Percentiles rank a stretch among this genome's conserved stretches.
Evolutionary conservation across 2,797 vertebrate genomes (phyloP).

Genomic region (Chiroxiphia lanceolata): DNA sequence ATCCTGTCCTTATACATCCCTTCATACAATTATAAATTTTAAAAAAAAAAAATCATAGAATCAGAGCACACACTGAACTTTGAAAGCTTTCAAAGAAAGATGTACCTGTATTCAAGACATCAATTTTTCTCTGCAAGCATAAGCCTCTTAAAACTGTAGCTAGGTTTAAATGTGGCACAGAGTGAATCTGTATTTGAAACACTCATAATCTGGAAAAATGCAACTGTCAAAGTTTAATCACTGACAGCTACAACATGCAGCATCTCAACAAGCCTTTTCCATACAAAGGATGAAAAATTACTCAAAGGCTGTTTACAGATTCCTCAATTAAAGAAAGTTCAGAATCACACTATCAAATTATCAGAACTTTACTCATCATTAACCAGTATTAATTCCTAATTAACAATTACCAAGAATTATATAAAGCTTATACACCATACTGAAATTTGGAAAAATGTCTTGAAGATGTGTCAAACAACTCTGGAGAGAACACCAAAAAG

Average conservation of each 20-base stretch:
- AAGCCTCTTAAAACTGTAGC: background rate
- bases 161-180: background rate
- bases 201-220: background rate
- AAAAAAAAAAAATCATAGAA: background rate
- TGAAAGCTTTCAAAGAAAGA: background rate
- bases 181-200: background rate
- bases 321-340: background rate
- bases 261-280: background rate
- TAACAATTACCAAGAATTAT: background rate
- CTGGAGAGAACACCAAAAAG: background rate
- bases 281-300: background rate
- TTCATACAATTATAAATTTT: background rate
- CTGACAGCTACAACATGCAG: background rate
- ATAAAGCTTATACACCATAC: background rate
- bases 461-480: background rate
- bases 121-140: background rate
- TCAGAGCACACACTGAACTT: background rate
- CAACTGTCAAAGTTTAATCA: background rate
- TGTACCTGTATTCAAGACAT: background rate
- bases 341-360: background rate
- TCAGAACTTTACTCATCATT: background rate
- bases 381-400: background rate
- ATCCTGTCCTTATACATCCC: background rate
- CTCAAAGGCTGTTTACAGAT: background rate
- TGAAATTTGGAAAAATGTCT: background rate